These are phyloP conservation scores for Oreochromis spilurus DNA, from an alignment of 2,113 vertebrate species.

Conservation along the genomic window DNA sequence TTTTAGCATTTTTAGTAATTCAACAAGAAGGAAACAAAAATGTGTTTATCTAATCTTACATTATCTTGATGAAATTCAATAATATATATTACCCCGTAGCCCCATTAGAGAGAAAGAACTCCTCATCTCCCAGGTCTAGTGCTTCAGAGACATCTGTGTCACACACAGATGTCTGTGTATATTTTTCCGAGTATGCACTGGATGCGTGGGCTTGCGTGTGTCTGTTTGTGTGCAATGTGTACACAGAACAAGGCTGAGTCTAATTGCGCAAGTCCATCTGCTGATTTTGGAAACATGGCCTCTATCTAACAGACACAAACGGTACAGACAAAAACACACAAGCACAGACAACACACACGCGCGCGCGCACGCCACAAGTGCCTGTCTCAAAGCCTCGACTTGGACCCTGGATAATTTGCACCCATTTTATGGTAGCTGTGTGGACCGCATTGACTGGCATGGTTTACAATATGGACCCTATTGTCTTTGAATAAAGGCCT, in stretches of 20 bases:
- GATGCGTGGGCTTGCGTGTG: not conserved
- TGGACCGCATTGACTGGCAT: conserved; percentile 55
- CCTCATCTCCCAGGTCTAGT: conserved; percentile 43
- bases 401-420: conserved; percentile 50
- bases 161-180: conserved; percentile 7
- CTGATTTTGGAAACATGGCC: conserved; percentile 54
- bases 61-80: not conserved
- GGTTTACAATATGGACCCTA: conserved; percentile 61
- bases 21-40: not conserved
- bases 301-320: conserved; percentile 38
- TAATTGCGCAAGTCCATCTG: conserved; percentile 66
- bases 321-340: conserved; percentile 6
- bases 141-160: conserved; percentile 64
- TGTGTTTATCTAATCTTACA: not conserved
- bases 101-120: not conserved
- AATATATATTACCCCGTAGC: not conserved
- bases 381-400: conserved; percentile 46
- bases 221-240: conserved; percentile 1
- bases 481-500: conserved; percentile 65
- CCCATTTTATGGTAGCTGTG: conserved; percentile 53
- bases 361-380: conserved; percentile 10
- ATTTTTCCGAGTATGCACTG: not conserved
- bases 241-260: conserved; percentile 41
- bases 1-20: not conserved
- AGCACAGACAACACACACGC: not conserved